A percentile compares a stretch with the other conserved stretches of the same genome.
These are phyloP conservation scores for Linepithema humile DNA, from an alignment of 1,140 invertebrate genomes.

Conservation along the genomic window DNA sequence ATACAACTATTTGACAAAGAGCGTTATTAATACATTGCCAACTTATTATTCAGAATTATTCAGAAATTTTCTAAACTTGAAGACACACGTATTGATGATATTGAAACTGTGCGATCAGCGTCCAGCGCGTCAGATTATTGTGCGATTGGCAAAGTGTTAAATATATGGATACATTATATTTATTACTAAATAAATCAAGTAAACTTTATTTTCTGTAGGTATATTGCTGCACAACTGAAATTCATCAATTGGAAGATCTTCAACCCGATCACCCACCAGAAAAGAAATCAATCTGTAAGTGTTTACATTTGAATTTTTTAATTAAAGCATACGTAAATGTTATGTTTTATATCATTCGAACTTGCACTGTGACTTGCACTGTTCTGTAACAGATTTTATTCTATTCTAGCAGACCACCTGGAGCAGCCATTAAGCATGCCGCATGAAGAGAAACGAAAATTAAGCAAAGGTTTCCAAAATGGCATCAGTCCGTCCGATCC, in stretches of 20 bases:
- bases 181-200: constrained; percentile 17
- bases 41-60: no score
- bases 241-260: constrained; percentile 79
- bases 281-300: constrained; percentile 81
- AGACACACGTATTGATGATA: no score
- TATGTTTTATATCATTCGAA: neutral
- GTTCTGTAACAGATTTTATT: constrained; percentile 5
- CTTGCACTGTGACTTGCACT: neutral
- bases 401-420: constrained; percentile 77
- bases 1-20: neutral
- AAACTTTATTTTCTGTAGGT: constrained; percentile 62
- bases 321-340: neutral
- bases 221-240: constrained; percentile 80
- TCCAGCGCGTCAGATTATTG: no score
- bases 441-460: constrained; percentile 80
- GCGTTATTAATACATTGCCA: no score
- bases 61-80: no score
- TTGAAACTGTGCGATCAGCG: no score
- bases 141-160: no score
- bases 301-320: neutral
- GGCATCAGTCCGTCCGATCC: constrained; percentile 82
- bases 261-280: constrained; percentile 80
- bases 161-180: neutral
- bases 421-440: constrained; percentile 79
- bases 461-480: constrained; percentile 80